phyloP scores from a whole-genome alignment of 64 coral and sea anemone species.

The Montipora foliosa region DNA sequence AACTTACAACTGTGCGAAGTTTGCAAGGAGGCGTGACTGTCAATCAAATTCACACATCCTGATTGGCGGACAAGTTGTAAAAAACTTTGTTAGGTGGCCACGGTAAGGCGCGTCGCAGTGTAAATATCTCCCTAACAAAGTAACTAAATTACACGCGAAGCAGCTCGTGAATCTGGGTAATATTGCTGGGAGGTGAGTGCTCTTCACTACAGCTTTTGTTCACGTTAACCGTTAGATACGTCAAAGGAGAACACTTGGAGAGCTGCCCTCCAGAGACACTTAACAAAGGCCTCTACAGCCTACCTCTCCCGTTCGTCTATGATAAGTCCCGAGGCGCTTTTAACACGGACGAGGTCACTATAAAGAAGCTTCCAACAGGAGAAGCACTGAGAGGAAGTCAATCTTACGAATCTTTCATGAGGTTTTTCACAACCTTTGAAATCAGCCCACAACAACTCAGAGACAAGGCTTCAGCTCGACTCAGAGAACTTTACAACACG shows the following conservation, averaged over 20 bases:
- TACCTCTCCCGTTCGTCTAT: constrained; percentile 81
- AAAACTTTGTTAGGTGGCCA: too few species aligned
- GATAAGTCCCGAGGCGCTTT: not conserved
- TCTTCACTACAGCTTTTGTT: not conserved
- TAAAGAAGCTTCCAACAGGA: constrained; percentile 52
- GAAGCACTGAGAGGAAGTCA: constrained; percentile 54
- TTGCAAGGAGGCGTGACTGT: too few species aligned
- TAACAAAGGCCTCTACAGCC: constrained; percentile 71
- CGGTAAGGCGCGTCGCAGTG: too few species aligned
- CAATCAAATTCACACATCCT: too few species aligned
- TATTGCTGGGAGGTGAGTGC: too few species aligned
- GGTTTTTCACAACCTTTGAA: constrained; percentile 81
- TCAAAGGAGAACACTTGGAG: constrained; percentile 64
- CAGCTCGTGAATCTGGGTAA: too few species aligned
- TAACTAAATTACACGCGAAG: too few species aligned
- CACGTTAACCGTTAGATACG: constrained; percentile 1
- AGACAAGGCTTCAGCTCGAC: constrained; percentile 16
- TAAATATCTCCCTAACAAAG: too few species aligned
- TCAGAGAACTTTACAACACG: constrained; percentile 40
- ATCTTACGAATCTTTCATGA: constrained; percentile 54
- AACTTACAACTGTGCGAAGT: too few species aligned
- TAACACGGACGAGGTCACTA: constrained; percentile 5
- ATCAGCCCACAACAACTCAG: constrained; percentile 66
- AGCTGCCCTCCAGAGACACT: constrained; percentile 54
- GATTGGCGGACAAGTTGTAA: too few species aligned